Percentiles rank a stretch among this genome's conserved stretches.
Evolutionary conservation across 2,797 vertebrate genomes (phyloP).

Genomic region (Gallinago nigripennis): DNA sequence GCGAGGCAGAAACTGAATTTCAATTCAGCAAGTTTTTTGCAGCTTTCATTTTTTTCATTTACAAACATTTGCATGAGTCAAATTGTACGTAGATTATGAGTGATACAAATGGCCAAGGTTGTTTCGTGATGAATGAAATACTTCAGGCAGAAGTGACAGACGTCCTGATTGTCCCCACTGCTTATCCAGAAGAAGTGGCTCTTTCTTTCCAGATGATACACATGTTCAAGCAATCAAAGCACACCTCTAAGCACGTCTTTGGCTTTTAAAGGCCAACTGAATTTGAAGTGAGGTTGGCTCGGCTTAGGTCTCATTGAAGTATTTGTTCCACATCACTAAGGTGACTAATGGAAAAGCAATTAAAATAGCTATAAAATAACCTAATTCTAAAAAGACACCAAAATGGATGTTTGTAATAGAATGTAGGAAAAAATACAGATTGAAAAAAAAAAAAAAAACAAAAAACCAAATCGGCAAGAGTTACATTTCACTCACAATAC

Average conservation of each 20-base stretch:
- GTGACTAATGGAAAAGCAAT: slow-evolving; percentile 47
- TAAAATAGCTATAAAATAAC: slow-evolving; percentile 3
- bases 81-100: not conserved
- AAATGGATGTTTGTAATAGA: not conserved
- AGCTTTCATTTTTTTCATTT: not conserved
- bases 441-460: not conserved
- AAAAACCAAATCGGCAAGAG: not conserved
- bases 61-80: not conserved
- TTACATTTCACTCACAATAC: not conserved
- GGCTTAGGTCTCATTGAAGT: not conserved
- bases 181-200: not conserved
- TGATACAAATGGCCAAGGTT: not conserved
- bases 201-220: not conserved
- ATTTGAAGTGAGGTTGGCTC: not conserved
- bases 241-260: not conserved
- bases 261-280: not conserved
- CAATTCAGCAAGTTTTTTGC: not conserved
- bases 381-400: not conserved
- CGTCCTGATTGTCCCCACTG: not conserved
- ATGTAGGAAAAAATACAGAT: not conserved
- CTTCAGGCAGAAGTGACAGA: not conserved
- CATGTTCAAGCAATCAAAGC: not conserved
- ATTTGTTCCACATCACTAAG: slow-evolving; percentile 27
- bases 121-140: not conserved
- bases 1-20: not conserved